phyloP scores from a whole-genome alignment of 2,797 vertebrate species.

The Alfaro cultratus region DNA sequence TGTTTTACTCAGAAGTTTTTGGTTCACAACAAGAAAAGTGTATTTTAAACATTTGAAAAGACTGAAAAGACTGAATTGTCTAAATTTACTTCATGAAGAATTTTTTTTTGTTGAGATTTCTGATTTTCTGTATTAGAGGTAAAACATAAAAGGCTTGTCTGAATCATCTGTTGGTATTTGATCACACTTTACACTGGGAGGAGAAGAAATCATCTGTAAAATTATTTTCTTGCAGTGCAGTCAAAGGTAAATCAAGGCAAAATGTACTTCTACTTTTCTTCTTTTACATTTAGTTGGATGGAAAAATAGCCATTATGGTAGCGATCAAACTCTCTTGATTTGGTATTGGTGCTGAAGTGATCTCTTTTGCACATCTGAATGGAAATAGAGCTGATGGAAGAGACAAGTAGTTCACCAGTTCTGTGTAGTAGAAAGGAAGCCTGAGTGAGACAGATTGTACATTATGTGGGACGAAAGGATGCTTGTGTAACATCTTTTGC shows the following conservation, averaged over 20 bases:
- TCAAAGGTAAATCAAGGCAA: conserved; percentile 2
- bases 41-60: neutral
- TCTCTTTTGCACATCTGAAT: conserved; percentile 6
- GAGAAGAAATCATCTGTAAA: neutral
- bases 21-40: conserved; percentile 5
- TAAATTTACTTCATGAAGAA: conserved; percentile 18
- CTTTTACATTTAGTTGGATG: conserved; percentile 5
- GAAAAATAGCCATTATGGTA: conserved; percentile 7
- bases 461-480: conserved; percentile 51
- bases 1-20: neutral
- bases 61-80: conserved; percentile 5
- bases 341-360: conserved; percentile 24
- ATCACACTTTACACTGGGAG: conserved; percentile 11
- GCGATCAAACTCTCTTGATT: conserved; percentile 17
- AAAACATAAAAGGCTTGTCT: conserved; percentile 16
- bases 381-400: conserved; percentile 37
- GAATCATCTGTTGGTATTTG: conserved; percentile 12
- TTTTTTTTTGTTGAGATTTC: conserved; percentile 2
- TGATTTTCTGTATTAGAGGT: conserved; percentile 9
- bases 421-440: conserved; percentile 31
- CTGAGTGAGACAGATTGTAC: conserved; percentile 30
- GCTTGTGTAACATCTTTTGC: conserved; percentile 65
- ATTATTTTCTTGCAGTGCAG: neutral
- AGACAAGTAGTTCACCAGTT: conserved; percentile 36
- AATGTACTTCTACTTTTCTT: neutral